A percentile compares a stretch with the other conserved stretches of the same genome.
Evolutionary conservation across 1,140 invertebrate species (phyloP).

Genomic region (Brachionus asplanchnoidis): DNA sequence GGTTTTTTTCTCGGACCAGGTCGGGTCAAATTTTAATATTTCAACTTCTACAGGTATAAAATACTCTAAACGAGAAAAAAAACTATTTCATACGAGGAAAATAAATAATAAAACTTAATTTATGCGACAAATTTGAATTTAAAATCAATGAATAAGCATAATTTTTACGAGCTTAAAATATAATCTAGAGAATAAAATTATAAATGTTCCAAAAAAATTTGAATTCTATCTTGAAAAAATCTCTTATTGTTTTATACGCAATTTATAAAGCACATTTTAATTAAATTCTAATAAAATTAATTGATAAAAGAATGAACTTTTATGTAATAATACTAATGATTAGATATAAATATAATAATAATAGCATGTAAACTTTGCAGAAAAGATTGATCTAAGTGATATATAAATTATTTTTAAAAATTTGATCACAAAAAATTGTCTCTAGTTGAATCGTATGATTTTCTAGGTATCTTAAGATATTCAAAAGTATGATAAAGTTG

Average conservation of each 20-base stretch:
- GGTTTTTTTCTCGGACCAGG: background rate
- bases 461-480: too few relatives aligned
- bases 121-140: constrained; percentile 21
- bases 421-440: too few relatives aligned
- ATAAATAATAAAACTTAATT: constrained; percentile 1
- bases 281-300: background rate
- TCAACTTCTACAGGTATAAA: background rate
- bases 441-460: too few relatives aligned
- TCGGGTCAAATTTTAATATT: constrained; percentile 28
- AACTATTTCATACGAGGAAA: background rate
- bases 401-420: background rate
- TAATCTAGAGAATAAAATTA: too few relatives aligned
- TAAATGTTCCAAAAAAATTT: too few relatives aligned
- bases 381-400: background rate
- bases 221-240: too few relatives aligned
- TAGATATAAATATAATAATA: background rate
- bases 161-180: background rate
- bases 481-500: too few relatives aligned
- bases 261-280: too few relatives aligned
- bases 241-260: too few relatives aligned
- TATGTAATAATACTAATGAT: background rate
- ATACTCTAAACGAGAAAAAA: background rate
- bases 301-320: background rate
- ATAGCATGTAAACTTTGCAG: background rate
- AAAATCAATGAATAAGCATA: constrained; percentile 22